Evolutionary conservation across 2,113 vertebrate genomes (phyloP).

Genomic region (human (Homo sapiens)): GRCh38 chr9:100718001-100718500

Average conservation of each 20-base stretch:
- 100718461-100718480: neutral
- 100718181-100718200: neutral
- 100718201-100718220: neutral
- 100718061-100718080: neutral
- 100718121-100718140: neutral
- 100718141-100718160: neutral
- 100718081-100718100: neutral
- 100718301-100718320: neutral
- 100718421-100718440: neutral
- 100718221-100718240: neutral
- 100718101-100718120: neutral
- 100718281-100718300: neutral
- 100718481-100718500: neutral
- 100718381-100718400: neutral
- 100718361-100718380: neutral
- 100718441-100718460: neutral
- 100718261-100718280: neutral
- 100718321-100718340: neutral
- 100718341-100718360: neutral
- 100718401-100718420: neutral
- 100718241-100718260: neutral
- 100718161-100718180: neutral
- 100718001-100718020: neutral
- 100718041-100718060: neutral
- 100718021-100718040: neutral